Percentiles rank a stretch among this genome's conserved stretches.
Conservation (phyloP, 2,113 vertebrate species). For the Ivindomyrus marchei region DNA sequence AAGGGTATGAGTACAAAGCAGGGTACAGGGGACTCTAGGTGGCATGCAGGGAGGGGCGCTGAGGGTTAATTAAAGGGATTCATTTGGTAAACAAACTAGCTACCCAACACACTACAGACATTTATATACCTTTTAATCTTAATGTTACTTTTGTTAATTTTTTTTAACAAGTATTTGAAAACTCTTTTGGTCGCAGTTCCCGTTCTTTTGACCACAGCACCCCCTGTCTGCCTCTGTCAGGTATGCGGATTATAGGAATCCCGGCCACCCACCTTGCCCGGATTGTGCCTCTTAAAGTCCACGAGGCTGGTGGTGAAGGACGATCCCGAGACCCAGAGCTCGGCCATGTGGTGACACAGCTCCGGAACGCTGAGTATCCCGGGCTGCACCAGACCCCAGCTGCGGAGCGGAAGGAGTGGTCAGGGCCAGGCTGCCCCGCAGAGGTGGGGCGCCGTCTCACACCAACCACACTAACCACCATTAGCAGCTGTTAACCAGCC, state of each 20-base stretch:
- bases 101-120: neutral
- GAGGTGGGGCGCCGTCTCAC: neutral
- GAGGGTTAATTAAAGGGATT: neutral
- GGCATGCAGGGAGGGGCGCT: neutral
- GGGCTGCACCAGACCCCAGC: conserved; percentile 94
- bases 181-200: neutral
- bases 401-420: conserved; percentile 36
- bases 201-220: neutral
- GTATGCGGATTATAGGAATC: neutral
- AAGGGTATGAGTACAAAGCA: neutral
- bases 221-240: neutral
- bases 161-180: neutral
- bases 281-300: conserved; percentile 79
- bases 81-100: neutral
- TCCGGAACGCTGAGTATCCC: conserved; percentile 84
- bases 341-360: conserved; percentile 83
- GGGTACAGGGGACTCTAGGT: neutral
- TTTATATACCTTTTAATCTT: neutral
- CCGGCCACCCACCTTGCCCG: conserved; percentile 77
- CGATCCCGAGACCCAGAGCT: conserved; percentile 75
- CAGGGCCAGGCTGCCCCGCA: neutral
- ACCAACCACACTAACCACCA: no score
- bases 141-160: neutral
- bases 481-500: neutral
- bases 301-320: conserved; percentile 64